Evolutionary conservation across 2,888 invertebrate species (phyloP).

Genomic region (Drosophila eohydei): DNA sequence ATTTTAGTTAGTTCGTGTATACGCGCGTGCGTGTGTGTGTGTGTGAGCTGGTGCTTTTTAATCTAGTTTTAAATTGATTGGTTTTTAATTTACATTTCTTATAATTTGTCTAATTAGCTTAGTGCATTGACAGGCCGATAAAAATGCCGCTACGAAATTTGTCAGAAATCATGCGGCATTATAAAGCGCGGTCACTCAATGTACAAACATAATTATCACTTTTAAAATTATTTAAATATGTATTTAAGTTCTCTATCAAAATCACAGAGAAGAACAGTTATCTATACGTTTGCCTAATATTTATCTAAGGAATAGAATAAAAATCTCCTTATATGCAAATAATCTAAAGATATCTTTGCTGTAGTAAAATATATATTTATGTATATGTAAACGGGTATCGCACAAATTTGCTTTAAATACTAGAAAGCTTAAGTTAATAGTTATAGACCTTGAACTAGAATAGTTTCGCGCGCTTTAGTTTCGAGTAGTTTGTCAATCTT

Average conservation of each 20-base stretch:
- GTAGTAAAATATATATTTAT: background rate
- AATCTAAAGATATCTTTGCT: background rate
- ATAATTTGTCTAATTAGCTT: slow-evolving; percentile 42
- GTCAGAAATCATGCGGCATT: slow-evolving; percentile 7
- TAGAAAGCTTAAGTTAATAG: background rate
- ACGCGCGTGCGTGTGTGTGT: slow-evolving; percentile 8
- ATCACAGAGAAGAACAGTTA: no score
- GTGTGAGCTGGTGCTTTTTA: slow-evolving; percentile 24
- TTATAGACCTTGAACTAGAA: slow-evolving; percentile 6
- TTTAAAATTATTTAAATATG: background rate
- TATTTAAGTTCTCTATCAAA: background rate
- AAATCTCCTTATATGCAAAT: background rate
- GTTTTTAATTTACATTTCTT: slow-evolving; percentile 51
- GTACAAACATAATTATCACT: background rate
- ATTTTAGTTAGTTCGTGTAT: slow-evolving; percentile 17
- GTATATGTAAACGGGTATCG: background rate
- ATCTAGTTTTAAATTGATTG: slow-evolving; percentile 43
- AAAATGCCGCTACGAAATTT: slow-evolving; percentile 13
- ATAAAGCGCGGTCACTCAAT: slow-evolving; percentile 34
- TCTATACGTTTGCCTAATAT: background rate
- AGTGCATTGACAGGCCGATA: slow-evolving; percentile 42
- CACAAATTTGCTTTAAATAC: background rate
- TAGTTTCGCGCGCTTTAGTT: slow-evolving; percentile 16
- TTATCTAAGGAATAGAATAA: background rate
- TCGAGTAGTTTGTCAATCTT: slow-evolving; percentile 32